Base-by-base conservation (phyloP, 2,113 vertebrate species). In the Macroglossus sobrinus region DNA sequence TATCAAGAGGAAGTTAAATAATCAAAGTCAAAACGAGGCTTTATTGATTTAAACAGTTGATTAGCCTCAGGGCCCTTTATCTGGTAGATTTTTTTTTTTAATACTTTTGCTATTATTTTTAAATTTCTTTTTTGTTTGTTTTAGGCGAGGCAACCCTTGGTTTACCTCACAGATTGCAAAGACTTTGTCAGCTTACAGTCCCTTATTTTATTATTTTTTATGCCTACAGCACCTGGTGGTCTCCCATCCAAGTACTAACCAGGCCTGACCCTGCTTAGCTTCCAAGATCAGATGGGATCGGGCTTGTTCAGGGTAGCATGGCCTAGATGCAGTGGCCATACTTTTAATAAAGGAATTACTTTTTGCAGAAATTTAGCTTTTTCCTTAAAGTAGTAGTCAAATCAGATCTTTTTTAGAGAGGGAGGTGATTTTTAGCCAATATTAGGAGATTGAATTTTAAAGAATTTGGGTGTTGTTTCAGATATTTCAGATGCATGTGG, bases 371-470 rank as follows among this genome's bases (percentile, higher is more conserved):
- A 68, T 82, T 80, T 78, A 72, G 15, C 26, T 86, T 92, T 93
- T 96, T 63, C 92, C 22, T 11, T 92, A 57, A 95, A 84, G 13
- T 84, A 38, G 59, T 84, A 92, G 64, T 7, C 4, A 2, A 92
- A 71, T 7, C 4, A 2, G 76, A 24, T 66, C 30, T 89, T 91
- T 91, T 85, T 85, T 85, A 93, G 33, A 19, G 57, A 80, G 26
- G 13, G 71, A 43, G 69, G 6, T 71, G 24, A 71, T 47, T 85
- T 93, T 90, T 68, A 88, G 43, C 55, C 53, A 89, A 3, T 81
- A 50, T 76, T 90, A 92, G 47, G 59, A 95, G 30, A 61, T 66
- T 71, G 69, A 92, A 93, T 97, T 96, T 96, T 96, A 96, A 86
- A 63, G 50, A 81, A 85, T 82, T 22, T 91, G 64, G 59, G 28